Evolutionary conservation across 2,113 vertebrate genomes (phyloP).

Genomic region (Apodemus sylvaticus): DNA sequence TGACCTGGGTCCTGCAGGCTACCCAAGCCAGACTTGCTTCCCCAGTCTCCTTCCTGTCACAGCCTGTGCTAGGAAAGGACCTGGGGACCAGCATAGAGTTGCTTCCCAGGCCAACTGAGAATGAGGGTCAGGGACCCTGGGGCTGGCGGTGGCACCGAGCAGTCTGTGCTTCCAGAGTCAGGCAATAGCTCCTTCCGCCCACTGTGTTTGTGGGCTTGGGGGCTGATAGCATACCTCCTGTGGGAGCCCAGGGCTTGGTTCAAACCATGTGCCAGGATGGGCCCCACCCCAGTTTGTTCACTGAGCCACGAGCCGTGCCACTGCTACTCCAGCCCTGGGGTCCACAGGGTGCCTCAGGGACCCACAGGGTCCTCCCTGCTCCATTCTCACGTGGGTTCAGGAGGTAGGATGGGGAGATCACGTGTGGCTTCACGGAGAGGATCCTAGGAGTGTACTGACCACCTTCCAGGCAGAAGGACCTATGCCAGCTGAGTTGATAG

Average conservation of each 20-base stretch:
- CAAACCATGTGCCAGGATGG: not conserved
- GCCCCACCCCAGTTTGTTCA: not conserved
- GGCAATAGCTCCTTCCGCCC: not conserved
- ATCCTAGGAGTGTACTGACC: fast-evolving
- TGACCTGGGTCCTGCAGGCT: not conserved
- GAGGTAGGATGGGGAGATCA: not conserved
- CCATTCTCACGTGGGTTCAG: not conserved
- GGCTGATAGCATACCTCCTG: not conserved
- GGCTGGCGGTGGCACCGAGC: not conserved
- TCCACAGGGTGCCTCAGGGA: not conserved
- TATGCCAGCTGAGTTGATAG: not conserved
- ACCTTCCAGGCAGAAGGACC: fast-evolving
- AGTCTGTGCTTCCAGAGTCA: not conserved
- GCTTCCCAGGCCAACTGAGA: not conserved
- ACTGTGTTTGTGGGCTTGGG: not conserved
- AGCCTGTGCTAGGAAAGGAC: not conserved
- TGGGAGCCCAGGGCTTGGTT: not conserved
- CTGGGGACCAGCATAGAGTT: not conserved
- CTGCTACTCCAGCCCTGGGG: not conserved
- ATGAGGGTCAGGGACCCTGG: not conserved
- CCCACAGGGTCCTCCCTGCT: not conserved
- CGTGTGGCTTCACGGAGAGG: not conserved
- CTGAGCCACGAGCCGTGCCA: not conserved
- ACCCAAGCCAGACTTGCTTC: too few species aligned
- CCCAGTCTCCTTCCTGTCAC: not conserved